Base-by-base conservation (phyloP, 2,797 vertebrate species). In the Taenioides sp. region DNA sequence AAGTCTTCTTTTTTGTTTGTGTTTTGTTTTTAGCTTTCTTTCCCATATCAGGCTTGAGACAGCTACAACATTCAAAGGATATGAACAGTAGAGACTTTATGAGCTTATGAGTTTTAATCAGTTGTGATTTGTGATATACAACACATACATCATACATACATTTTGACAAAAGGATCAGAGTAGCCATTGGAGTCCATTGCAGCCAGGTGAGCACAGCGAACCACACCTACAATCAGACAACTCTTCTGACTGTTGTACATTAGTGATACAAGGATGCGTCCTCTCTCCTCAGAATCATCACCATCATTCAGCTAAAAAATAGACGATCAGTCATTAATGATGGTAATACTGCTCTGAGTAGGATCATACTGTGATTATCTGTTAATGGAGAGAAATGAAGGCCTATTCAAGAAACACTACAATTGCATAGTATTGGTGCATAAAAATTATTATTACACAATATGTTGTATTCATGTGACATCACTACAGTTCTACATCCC, bases 131-230 rank as follows among this genome's bases (percentile, higher is more conserved):
- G 18, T 52, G 16, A n/a, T 28, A 27, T 27, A 14, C 25, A 59
- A 11, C 18, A 57, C 22, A 50, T 28, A 11, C 14, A 65, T 49
- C 14, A 37, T 17, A 76, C 95, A 65, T 88, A 97, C 97, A 98
- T 92, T 87, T 99, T 99, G 65, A 99, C 96, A 0, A 98, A 99
- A 0, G 97, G 97, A 72, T 98, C 97, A 0, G 97, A 98, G 92
- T 97, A 98, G 67, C 97, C 97, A 0, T 99, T 99, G 82, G 97
- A 95, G 0, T 99, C 97, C 97, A 98, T 99, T 77, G 97, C 95
- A 0, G 96, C 97, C 74, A 98, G 88, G 80, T 98, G 97, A 79
- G 96, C 97, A 0, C 97, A 98, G 78, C 97, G 97, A 20, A 98
- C 83, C n/a, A 99, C 94, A 50, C 97, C 97, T 9, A 99, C 96